These are phyloP conservation scores for Bergia puertoricense DNA, from an alignment of 92 coral and sea anemone species.

Conservation along the genomic window DNA sequence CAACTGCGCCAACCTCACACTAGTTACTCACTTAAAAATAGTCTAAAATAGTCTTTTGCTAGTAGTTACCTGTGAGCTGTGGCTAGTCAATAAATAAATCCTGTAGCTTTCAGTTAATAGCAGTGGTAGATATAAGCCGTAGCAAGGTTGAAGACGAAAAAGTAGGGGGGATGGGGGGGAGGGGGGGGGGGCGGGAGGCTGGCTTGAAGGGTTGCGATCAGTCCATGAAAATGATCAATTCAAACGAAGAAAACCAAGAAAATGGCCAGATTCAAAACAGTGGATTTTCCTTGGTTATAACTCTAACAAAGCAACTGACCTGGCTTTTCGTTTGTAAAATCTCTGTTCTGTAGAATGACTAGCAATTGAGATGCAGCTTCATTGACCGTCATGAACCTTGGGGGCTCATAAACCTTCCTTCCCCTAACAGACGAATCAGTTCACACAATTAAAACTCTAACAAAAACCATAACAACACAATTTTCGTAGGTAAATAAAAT, in stretches of 20 bases:
- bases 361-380: constrained; percentile 88
- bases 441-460: neutral
- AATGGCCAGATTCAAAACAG: neutral
- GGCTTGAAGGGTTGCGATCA: too few relatives aligned
- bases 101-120: too few relatives aligned
- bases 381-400: constrained; percentile 89
- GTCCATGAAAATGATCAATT: neutral
- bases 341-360: constrained; percentile 72
- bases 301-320: constrained; percentile 48
- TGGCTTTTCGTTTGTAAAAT: constrained; percentile 62
- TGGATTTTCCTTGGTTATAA: neutral
- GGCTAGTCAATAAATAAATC: too few relatives aligned
- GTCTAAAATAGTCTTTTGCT: too few relatives aligned
- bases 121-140: too few relatives aligned
- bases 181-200: neutral
- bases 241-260: neutral
- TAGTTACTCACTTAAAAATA: too few relatives aligned
- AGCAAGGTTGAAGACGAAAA: neutral
- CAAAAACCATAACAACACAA: too few relatives aligned
- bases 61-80: too few relatives aligned
- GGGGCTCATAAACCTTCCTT: constrained; percentile 88
- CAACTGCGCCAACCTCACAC: too few relatives aligned
- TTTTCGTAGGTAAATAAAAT: too few relatives aligned
- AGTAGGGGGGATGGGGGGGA: neutral
- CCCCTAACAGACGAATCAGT: constrained; percentile 56